Evolutionary conservation across 2,113 vertebrate species (phyloP).

Genomic region (Pleuronectes platessa): DNA sequence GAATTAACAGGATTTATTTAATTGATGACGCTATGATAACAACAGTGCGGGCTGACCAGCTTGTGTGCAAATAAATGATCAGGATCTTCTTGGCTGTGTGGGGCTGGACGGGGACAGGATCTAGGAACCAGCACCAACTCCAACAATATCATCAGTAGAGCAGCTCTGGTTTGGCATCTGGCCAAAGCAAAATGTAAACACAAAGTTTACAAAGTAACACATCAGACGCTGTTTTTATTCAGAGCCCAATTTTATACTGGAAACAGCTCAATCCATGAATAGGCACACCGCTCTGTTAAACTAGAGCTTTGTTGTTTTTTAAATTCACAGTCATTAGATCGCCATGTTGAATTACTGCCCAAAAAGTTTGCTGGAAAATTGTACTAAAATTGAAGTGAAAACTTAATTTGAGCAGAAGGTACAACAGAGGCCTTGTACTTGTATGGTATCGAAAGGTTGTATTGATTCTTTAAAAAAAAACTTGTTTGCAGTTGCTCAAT

Average conservation of each 20-base stretch:
- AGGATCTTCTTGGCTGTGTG: conserved; percentile 4
- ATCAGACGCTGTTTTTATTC: background rate
- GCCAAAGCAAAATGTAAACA: background rate
- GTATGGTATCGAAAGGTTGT: too few relatives aligned
- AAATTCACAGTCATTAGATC: too few relatives aligned
- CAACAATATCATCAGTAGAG: background rate
- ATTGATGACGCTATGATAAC: conserved; percentile 67
- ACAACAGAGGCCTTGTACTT: too few relatives aligned
- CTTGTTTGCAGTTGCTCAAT: background rate
- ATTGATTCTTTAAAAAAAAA: too few relatives aligned
- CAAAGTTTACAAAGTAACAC: background rate
- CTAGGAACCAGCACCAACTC: background rate
- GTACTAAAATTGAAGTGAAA: background rate
- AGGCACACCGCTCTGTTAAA: background rate
- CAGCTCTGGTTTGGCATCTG: background rate
- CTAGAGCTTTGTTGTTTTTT: background rate
- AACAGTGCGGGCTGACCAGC: conserved; percentile 31
- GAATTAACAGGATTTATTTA: conserved; percentile 81
- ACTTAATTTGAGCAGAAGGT: too few relatives aligned
- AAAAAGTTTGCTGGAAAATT: background rate
- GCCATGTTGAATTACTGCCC: background rate
- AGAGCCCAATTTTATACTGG: background rate
- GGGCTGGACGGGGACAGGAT: background rate
- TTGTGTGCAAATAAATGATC: conserved; percentile 44
- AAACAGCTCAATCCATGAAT: background rate